Evolutionary conservation across 2,113 vertebrate genomes (phyloP).

Genomic region (Dinomys branickii): DNA sequence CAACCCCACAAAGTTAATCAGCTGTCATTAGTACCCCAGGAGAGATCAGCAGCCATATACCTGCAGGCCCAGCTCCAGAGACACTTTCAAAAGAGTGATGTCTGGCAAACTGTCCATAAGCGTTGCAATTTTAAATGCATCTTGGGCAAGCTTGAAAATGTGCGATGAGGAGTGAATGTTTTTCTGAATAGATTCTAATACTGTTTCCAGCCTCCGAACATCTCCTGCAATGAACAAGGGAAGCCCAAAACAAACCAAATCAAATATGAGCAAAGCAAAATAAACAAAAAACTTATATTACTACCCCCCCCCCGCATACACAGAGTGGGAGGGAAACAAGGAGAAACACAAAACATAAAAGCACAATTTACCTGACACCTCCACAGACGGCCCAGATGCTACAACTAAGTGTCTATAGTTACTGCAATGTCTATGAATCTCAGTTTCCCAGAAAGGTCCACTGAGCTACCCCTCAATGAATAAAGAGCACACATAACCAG

Average conservation of each 20-base stretch:
- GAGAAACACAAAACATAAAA: slow-evolving; percentile 58
- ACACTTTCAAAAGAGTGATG: slow-evolving; percentile 92
- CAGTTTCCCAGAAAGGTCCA: not conserved
- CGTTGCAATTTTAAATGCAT: slow-evolving; percentile 93
- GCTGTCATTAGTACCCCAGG: not conserved
- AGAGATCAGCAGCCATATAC: slow-evolving; percentile 77
- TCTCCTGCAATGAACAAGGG: slow-evolving; percentile 89
- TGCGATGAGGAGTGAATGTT: slow-evolving; percentile 96
- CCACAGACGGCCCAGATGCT: not conserved
- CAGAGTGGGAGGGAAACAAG: not conserved
- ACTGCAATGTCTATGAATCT: not conserved
- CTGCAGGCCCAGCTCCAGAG: slow-evolving; percentile 92
- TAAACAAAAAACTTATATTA: not conserved
- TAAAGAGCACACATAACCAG: not conserved
- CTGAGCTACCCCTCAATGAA: not conserved
- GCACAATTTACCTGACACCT: not conserved
- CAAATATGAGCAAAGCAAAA: not conserved
- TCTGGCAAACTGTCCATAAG: slow-evolving; percentile 92
- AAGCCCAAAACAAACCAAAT: slow-evolving; percentile 46
- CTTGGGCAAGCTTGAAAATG: slow-evolving; percentile 95
- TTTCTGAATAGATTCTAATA: slow-evolving; percentile 93
- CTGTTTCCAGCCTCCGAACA: slow-evolving; percentile 95
- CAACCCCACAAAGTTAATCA: not conserved
- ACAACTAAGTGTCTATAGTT: not conserved
- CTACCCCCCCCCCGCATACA: not conserved